A percentile compares a stretch with the other conserved stretches of the same genome.
These are phyloP conservation scores for Clupea harengus DNA, from an alignment of 2,113 vertebrate species.

Conservation along the genomic window DNA sequence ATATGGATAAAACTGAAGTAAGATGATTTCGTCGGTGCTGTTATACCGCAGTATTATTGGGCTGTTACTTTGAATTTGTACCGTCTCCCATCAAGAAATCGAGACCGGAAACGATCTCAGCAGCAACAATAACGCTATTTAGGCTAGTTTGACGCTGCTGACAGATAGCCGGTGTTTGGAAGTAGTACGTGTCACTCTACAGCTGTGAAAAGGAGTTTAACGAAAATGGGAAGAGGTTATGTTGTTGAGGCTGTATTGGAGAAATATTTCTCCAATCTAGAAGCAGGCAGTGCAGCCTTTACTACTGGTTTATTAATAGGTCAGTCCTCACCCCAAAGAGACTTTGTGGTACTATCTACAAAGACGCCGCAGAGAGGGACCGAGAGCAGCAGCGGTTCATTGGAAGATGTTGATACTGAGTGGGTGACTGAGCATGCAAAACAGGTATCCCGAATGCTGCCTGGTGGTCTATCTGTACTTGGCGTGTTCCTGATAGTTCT, in stretches of 20 bases:
- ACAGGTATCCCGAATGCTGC: constrained; percentile 93
- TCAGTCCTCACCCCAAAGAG: constrained; percentile 84
- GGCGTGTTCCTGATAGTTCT: constrained; percentile 84
- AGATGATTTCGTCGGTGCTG: too few species aligned
- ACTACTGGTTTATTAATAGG: constrained; percentile 87
- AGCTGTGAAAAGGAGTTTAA: neutral
- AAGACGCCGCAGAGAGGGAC: constrained; percentile 77
- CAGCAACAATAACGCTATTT: too few species aligned
- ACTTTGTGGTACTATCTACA: constrained; percentile 81
- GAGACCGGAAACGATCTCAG: too few species aligned
- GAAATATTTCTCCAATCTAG: constrained; percentile 61
- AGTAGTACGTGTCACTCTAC: neutral
- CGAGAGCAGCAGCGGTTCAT: constrained; percentile 43
- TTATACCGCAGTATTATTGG: too few species aligned
- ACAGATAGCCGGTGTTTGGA: neutral
- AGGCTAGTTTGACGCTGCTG: too few species aligned
- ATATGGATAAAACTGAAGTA: too few species aligned
- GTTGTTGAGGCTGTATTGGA: constrained; percentile 70
- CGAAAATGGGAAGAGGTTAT: constrained; percentile 68
- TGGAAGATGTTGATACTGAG: constrained; percentile 65
- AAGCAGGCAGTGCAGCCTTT: constrained; percentile 47
- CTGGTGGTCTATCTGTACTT: constrained; percentile 83
- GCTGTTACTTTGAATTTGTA: too few species aligned
- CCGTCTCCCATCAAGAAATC: too few species aligned
- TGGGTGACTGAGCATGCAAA: constrained; percentile 84